phyloP scores from a whole-genome alignment of 2,888 invertebrate genomes.

The Cheilosia impressa region DNA sequence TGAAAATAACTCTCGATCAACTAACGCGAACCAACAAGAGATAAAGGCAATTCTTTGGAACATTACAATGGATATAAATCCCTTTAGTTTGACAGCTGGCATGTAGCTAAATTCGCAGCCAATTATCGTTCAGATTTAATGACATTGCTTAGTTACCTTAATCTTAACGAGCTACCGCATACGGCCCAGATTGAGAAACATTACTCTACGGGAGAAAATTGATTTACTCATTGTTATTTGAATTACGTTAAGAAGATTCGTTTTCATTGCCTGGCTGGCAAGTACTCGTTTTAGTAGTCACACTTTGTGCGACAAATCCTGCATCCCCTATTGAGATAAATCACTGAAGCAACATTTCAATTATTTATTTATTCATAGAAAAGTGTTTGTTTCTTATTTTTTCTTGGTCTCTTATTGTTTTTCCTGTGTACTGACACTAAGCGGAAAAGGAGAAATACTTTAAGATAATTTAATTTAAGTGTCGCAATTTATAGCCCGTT shows the following conservation, averaged over 20 bases:
- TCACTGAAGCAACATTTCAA: slow-evolving; percentile 57
- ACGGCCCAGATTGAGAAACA: slow-evolving; percentile 48
- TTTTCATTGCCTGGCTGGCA: slow-evolving; percentile 19
- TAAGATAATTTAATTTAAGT: slow-evolving; percentile 67
- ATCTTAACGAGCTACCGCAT: slow-evolving; percentile 34
- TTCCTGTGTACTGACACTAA: slow-evolving; percentile 6
- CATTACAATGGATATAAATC: slow-evolving; percentile 38
- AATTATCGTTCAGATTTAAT: slow-evolving; percentile 67
- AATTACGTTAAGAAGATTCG: slow-evolving; percentile 22
- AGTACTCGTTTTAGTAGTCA: slow-evolving; percentile 21
- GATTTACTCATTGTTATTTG: slow-evolving; percentile 35
- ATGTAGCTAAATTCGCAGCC: slow-evolving; percentile 60
- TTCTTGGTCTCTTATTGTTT: background rate
- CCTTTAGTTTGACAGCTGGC: slow-evolving; percentile 50
- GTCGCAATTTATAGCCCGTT: slow-evolving; percentile 61
- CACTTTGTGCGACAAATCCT: slow-evolving; percentile 13
- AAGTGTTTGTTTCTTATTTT: slow-evolving; percentile 31
- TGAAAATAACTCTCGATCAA: slow-evolving; percentile 7
- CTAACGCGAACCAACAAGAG: background rate
- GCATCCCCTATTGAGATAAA: slow-evolving; percentile 44
- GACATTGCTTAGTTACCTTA: slow-evolving; percentile 42
- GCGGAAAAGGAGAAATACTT: slow-evolving; percentile 45
- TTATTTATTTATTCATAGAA: slow-evolving; percentile 61
- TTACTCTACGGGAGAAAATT: slow-evolving; percentile 41
- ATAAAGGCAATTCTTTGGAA: slow-evolving; percentile 12